These are phyloP conservation scores for Ptychadena robeensis DNA, from an alignment of 2,797 vertebrate genomes.

Conservation along the genomic window DNA sequence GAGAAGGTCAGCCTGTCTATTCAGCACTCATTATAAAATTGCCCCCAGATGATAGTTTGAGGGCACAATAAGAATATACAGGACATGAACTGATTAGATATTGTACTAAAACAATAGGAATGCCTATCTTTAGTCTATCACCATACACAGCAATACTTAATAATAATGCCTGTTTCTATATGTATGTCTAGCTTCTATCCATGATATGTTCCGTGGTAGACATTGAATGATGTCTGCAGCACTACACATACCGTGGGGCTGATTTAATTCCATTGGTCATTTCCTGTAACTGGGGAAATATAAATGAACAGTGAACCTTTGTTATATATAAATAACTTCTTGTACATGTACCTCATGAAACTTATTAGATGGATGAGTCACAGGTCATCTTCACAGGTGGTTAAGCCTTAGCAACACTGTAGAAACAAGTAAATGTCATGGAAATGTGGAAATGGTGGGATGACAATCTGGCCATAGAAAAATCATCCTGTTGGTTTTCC, in stretches of 20 bases:
- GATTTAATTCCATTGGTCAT: neutral
- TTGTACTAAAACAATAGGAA: too few relatives aligned
- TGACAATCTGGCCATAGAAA: neutral
- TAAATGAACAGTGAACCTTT: neutral
- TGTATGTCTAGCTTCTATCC: too few relatives aligned
- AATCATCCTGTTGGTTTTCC: neutral
- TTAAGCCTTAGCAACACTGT: neutral
- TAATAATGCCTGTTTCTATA: too few relatives aligned
- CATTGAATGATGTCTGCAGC: neutral
- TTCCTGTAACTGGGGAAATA: neutral
- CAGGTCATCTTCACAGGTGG: neutral
- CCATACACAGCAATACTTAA: too few relatives aligned
- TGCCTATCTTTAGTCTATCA: too few relatives aligned
- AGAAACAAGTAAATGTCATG: neutral
- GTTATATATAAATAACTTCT: neutral
- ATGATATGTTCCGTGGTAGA: neutral
- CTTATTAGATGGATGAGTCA: neutral
- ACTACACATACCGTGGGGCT: too few relatives aligned
- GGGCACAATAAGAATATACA: too few relatives aligned
- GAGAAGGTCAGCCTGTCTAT: too few relatives aligned
- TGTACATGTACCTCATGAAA: conserved; percentile 2
- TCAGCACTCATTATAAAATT: too few relatives aligned
- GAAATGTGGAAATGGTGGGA: conserved; percentile 15
- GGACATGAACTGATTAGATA: too few relatives aligned
- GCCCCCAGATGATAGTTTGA: too few relatives aligned